These are phyloP conservation scores for Oncopodura yosiiana DNA, from an alignment of 1,140 invertebrate genomes.

Conservation along the genomic window DNA sequence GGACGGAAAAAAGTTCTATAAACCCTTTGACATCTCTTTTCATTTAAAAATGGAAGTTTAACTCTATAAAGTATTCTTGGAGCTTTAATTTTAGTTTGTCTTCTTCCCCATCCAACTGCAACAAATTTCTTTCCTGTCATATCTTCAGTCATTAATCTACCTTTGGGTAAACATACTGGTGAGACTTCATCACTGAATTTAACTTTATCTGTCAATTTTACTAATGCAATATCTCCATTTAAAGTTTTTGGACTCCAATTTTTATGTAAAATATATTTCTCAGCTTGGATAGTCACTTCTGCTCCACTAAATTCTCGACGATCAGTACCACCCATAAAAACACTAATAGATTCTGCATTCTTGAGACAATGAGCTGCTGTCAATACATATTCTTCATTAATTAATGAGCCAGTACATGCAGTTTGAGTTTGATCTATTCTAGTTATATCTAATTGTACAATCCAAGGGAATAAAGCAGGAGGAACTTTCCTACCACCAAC, in stretches of 20 bases:
- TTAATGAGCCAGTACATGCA: constrained; percentile 29
- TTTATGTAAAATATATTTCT: constrained; percentile 30
- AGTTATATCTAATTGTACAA: constrained; percentile 32
- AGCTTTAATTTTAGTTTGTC: constrained; percentile 19
- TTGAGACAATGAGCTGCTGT: constrained; percentile 32
- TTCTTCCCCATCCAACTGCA: constrained; percentile 30
- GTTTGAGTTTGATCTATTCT: constrained; percentile 28
- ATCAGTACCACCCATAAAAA: constrained; percentile 32
- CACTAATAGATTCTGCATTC: constrained; percentile 32
- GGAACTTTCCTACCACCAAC: constrained; percentile 21
- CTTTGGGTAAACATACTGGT: constrained; percentile 27
- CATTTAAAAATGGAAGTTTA: constrained; percentile 24
- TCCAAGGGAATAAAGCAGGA: constrained; percentile 30
- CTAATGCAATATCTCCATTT: constrained; percentile 26
- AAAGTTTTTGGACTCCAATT: constrained; percentile 29
- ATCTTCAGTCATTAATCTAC: constrained; percentile 18
- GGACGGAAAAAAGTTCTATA: constrained; percentile 24
- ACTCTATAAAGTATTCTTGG: constrained; percentile 28
- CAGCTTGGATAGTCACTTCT: constrained; percentile 30
- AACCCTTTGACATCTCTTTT: constrained; percentile 11
- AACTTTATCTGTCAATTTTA: constrained; percentile 27
- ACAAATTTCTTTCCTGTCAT: constrained; percentile 23
- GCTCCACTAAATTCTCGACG: constrained; percentile 22
- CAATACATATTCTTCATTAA: constrained; percentile 23
- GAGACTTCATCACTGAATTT: constrained; percentile 29